Evolutionary conservation across 2,113 vertebrate genomes (phyloP), one percentile per base, ranked within the genome.

Genomic region (Crocuta crocuta): DNA sequence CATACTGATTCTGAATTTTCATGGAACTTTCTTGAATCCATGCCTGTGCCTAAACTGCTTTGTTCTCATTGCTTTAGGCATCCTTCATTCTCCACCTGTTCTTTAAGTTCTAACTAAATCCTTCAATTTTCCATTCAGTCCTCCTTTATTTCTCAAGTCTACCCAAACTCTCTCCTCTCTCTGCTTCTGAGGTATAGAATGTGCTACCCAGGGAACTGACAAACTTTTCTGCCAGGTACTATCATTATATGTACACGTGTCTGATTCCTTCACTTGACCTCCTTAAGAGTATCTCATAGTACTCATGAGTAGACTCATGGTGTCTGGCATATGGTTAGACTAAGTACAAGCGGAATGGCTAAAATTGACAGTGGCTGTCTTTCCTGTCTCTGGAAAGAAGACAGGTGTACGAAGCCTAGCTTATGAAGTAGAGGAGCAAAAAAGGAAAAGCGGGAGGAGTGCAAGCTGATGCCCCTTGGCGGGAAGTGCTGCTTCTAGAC

Each of bases 101-200:
- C 55, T 66, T 71, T 91, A 91, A 90, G 73, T 43, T 17, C 43
- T 94, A 80, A 80, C 16, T 78, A 85, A 80, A 58, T 94, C 53
- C 19, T 74, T 87, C 35, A 58, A 10, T 74, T 94, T 58, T 55
- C 26, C 68, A 82, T 76, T 39, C 58, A 82, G 33, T 87, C 31
- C 91, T 81, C 26, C n/a, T 78, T 89, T 35, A 82, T 91, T 91
- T 76, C 87, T 88, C 33, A 92, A 88, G 68, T 83, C 19, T 16
- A 45, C 68, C 35, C 58, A n/a, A 88, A 82, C 19, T 50, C 31
- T 45, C 35, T 82, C 53, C 50, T 19, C 6, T 78, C 12, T 89
- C 19, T 73, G 70, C 33, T 71, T 10, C 55, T 85, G 1, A 76
- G 50, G 68, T n/a, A 89, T 88, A 39, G 50, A 95, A 53, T 83